Evolutionary conservation across 2,113 vertebrate species (phyloP).

Genomic region (Cisticola juncidis): DNA sequence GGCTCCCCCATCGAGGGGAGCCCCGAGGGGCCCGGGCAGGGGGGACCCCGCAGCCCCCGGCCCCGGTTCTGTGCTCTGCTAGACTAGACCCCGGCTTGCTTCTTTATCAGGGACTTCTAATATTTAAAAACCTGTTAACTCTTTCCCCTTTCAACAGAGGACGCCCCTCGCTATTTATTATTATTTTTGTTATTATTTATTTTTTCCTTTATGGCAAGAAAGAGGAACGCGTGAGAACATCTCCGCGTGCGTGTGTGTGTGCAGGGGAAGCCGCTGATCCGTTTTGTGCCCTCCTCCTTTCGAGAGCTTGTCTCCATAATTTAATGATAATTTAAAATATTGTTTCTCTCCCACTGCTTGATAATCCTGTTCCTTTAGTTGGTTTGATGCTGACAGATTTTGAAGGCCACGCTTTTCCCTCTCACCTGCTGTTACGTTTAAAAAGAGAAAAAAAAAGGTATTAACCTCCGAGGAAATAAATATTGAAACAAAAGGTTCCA

Average conservation of each 20-base stretch:
- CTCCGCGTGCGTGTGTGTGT: not conserved
- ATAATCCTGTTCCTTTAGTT: constrained; percentile 63
- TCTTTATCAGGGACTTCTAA: not conserved
- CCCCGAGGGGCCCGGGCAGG: not conserved
- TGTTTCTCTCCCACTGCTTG: constrained; percentile 66
- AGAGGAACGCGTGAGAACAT: not conserved
- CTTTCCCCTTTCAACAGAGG: constrained; percentile 29
- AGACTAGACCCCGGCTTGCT: not conserved
- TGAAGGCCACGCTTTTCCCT: constrained; percentile 50
- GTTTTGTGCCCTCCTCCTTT: constrained; percentile 48
- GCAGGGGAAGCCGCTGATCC: constrained; percentile 12
- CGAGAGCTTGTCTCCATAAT: constrained; percentile 51
- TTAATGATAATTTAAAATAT: constrained; percentile 70
- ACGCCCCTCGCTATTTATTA: constrained; percentile 22
- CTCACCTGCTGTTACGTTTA: constrained; percentile 69
- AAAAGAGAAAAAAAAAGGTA: constrained; percentile 54
- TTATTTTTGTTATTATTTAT: not conserved
- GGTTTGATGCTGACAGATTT: constrained; percentile 53
- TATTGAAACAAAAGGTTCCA: constrained; percentile 67
- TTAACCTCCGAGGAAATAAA: constrained; percentile 63
- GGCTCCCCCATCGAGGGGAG: not conserved
- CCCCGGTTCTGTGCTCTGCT: not conserved
- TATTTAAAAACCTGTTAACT: constrained; percentile 20
- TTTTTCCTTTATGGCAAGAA: not conserved
- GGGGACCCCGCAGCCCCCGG: not conserved